Evolutionary conservation across 2,797 vertebrate genomes (phyloP), one percentile per base, ranked within the genome.

Genomic region (Caiman crocodilus): DNA sequence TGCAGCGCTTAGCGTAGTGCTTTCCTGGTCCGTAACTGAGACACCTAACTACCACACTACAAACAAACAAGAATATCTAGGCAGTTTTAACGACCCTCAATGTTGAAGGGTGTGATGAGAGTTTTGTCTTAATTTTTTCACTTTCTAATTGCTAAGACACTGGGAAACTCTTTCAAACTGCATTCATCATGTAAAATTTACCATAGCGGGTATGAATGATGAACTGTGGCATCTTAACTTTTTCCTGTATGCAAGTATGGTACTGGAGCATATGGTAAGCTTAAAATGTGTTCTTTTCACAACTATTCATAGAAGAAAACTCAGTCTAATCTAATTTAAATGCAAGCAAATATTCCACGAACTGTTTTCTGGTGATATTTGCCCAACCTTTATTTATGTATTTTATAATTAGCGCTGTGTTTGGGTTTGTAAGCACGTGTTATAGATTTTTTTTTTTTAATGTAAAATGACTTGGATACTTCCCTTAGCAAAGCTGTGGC

Each of bases 241-340:
- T 0, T 0, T 50, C 9, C 42, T 50, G 42, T 50, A 50, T 50
- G 14, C 10, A 79, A 63, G 58, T 42, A 35, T 76, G 17, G 64
- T 16, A 23, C 7, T 32, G 75, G 30, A 81, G 0, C 1, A 83
- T 50, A 50, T 50, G 75, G 12, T 7, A 76, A 35, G 23, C 23
- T 84, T 96, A 42, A 90, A 92, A 71, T 0, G 56, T 2, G 69
- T 32, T 85, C 14, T 25, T 26, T 84, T n/a, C 5, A 3, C 5
- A 84, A 64, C 4, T 21, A 21, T 18, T 20, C 7, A 2, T 3
- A 1, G 28, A 56, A 20, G 7, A 90, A 88, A 83, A 59, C 15
- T 32, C 32, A 60, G 32, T 32, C 25, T 11, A 84, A 21, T 76
- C 21, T 25, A 8, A 60, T 90, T 16, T 12, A 84, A 85, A 32